A percentile compares a stretch with the other conserved stretches of the same genome.
Evolutionary conservation across 1,140 invertebrate species (phyloP).

Genomic region (Drosophila arizonae): DNA sequence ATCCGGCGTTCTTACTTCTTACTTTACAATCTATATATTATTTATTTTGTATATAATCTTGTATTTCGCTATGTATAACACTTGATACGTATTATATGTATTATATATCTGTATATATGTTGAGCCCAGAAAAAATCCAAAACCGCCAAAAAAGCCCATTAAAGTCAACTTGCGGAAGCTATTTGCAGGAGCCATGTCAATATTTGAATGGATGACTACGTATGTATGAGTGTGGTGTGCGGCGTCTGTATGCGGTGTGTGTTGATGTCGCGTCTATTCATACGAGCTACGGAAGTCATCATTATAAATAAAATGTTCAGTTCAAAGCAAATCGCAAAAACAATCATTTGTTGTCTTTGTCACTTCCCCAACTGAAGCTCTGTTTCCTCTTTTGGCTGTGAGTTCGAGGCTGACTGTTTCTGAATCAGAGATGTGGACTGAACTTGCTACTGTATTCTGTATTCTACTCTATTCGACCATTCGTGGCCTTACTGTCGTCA

Average conservation of each 20-base stretch:
- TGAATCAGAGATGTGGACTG: too few species aligned
- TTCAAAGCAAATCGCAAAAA: slow-evolving; percentile 66
- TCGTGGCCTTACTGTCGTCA: too few species aligned
- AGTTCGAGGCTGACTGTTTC: not conserved
- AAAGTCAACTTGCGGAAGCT: slow-evolving; percentile 64
- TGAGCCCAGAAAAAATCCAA: slow-evolving; percentile 15
- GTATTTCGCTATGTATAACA: too few species aligned
- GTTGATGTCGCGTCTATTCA: slow-evolving; percentile 21
- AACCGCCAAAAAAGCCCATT: slow-evolving; percentile 31
- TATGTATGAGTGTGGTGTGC: slow-evolving; percentile 7
- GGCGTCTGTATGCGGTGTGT: slow-evolving; percentile 3
- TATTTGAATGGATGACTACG: slow-evolving; percentile 53
- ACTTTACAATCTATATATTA: too few species aligned
- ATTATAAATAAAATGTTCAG: slow-evolving; percentile 74
- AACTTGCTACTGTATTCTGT: too few species aligned
- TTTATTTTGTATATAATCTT: too few species aligned
- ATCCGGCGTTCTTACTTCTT: too few species aligned
- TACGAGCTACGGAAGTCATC: slow-evolving; percentile 64
- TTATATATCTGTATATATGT: not conserved
- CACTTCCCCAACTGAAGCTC: not conserved
- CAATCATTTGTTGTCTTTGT: slow-evolving; percentile 55
- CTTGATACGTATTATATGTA: too few species aligned
- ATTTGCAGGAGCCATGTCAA: slow-evolving; percentile 65
- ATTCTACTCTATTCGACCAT: too few species aligned
- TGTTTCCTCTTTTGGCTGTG: not conserved